Conservation (phyloP, 37 sponge, comb jelly and placozoan genomes). For the Beroe forskalii region DNA sequence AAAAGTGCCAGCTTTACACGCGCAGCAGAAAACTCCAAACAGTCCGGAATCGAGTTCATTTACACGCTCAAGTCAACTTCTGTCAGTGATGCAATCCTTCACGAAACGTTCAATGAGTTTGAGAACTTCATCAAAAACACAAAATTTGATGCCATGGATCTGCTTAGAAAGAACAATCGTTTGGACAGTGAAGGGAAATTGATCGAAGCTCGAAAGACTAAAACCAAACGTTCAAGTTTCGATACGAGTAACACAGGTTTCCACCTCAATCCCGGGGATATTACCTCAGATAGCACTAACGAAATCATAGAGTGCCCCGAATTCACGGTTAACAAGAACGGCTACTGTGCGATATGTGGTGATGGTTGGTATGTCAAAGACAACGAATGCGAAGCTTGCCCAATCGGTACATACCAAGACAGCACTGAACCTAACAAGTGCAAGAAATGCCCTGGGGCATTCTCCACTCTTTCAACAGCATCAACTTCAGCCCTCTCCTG, state of each 20-base stretch:
- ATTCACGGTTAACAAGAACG: neutral
- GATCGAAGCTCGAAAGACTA: too few species aligned
- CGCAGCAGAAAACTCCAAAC: neutral
- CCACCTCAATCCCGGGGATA: too few species aligned
- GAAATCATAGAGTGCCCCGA: neutral
- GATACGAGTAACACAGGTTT: neutral
- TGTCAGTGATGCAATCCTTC: neutral
- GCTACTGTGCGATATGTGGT: neutral
- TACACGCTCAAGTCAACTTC: neutral
- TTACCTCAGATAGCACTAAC: neutral
- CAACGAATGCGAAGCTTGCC: neutral
- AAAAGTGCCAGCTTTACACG: too few species aligned
- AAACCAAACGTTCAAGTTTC: neutral
- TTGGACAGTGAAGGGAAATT: neutral
- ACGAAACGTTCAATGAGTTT: neutral
- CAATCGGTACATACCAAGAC: neutral
- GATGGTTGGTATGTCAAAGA: neutral
- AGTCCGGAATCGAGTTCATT: neutral
- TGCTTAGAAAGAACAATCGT: neutral
- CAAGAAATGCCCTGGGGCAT: neutral
- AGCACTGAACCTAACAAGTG: neutral
- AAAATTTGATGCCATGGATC: neutral
- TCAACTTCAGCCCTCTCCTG: neutral
- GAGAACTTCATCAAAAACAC: neutral
- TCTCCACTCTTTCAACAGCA: neutral